Conservation (phyloP, 2,113 vertebrate genomes). For the Labeo rohita region DNA sequence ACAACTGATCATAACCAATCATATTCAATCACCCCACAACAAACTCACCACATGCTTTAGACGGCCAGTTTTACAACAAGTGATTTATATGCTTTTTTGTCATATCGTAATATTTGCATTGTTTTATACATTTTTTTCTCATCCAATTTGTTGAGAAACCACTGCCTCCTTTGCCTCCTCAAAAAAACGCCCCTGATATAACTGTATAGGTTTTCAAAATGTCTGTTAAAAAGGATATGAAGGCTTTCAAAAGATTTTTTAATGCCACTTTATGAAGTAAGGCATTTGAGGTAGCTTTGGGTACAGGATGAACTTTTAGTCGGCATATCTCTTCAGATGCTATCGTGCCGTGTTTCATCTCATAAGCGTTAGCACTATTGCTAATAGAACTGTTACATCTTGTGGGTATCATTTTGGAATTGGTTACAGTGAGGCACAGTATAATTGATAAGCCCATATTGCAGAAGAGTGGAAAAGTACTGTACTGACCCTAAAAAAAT, state of each 20-base stretch:
- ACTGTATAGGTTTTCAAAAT: background rate
- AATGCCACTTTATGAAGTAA: slow-evolving; percentile 8
- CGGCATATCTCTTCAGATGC: background rate
- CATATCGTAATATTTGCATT: no score
- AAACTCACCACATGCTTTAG: no score
- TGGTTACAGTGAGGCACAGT: background rate
- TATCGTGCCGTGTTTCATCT: slow-evolving; percentile 2
- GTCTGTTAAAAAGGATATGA: background rate
- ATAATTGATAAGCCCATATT: background rate
- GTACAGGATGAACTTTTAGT: background rate
- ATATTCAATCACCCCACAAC: no score
- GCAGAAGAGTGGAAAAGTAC: background rate
- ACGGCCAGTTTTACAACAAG: no score
- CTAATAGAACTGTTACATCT: slow-evolving; percentile 3
- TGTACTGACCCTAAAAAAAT: background rate
- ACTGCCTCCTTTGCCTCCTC: no score
- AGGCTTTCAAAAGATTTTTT: background rate
- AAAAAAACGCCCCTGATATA: no score
- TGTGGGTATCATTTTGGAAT: background rate
- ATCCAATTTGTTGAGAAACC: no score
- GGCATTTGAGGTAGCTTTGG: background rate
- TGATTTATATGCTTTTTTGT: no score
- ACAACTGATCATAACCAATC: no score
- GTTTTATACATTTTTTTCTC: no score
- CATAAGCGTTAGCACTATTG: slow-evolving; percentile 19